Base-by-base conservation (phyloP, 2,113 vertebrate genomes). In the Neotoma lepida region DNA sequence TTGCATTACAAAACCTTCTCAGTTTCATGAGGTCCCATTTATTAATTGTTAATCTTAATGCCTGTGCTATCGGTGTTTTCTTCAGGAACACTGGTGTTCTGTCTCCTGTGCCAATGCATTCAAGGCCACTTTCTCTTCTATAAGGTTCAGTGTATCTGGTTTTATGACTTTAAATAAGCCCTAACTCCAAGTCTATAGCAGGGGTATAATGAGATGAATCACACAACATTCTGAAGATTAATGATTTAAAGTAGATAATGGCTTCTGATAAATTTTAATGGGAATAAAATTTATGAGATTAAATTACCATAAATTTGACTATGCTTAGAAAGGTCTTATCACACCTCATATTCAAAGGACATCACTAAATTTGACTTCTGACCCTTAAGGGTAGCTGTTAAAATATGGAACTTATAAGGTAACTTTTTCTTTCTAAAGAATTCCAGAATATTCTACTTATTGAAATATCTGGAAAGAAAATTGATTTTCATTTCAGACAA, bases 201-300 rank as follows among this genome's bases (percentile, higher is more conserved):
- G 18, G 68, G 17, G 14, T 86, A 61, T 18, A 76, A 0, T 24
- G 92, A 92, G 92, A 87, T 64, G 44, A 71, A 39, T 28, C 30
- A 64, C 86, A 13, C 13, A 76, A 58, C 13, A n/a, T 92, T 90
- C 26, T 92, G 33, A 94, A 94, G 51, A 51, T 63, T 71, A 94
- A 89, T 56, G 15, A 58, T 12, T 76, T 92, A 5, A 12, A 90
- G 33, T 22, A 63, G 4, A 30, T 13, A 8, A 87, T 56, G 35
- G 88, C 70, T 90, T 94, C 87, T 89, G 22, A 74, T 76, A 15
- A 85, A 68, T 68, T 94, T 89, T 92, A 73, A 78, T 68, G 63
- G 51, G 86, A 89, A 92, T 70, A 80, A 80, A 90, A 80, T 61
- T 56, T 93, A 64, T 90, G 2, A 44, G 41, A 41, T 90, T 87